phyloP scores from a whole-genome alignment of 1,140 invertebrate genomes.

The Zaprionus inermis region DNA sequence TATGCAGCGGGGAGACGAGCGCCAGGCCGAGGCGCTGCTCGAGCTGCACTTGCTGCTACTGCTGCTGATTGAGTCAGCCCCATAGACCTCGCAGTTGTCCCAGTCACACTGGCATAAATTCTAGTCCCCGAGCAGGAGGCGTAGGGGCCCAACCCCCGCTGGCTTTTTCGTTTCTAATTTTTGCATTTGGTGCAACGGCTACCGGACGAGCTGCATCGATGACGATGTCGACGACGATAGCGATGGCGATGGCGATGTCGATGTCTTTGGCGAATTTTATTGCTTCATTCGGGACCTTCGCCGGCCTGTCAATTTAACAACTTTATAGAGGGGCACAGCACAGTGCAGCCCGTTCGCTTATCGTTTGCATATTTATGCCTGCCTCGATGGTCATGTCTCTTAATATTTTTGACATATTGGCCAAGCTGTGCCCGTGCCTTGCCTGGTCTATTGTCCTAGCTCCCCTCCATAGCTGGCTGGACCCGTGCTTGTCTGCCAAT shows the following conservation, averaged over 20 bases:
- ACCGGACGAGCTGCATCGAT: conserved; percentile 24
- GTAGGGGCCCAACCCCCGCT: conserved; percentile 53
- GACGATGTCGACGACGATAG: background rate
- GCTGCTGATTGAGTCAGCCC: conserved; percentile 24
- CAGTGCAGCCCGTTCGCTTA: conserved; percentile 41
- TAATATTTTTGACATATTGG: conserved; percentile 84
- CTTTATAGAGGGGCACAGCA: conserved; percentile 69
- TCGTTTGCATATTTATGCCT: conserved; percentile 79
- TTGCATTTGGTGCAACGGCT: conserved; percentile 70
- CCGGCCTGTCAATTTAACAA: conserved; percentile 81
- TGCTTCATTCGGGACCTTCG: conserved; percentile 78
- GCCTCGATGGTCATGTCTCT: conserved; percentile 74
- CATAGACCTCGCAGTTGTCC: background rate
- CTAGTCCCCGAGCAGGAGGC: conserved; percentile 35
- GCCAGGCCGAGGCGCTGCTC: conserved; percentile 52
- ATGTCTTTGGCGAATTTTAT: conserved; percentile 77
- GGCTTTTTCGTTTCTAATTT: conserved; percentile 74
- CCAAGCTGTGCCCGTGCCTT: conserved; percentile 35
- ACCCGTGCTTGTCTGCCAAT: background rate
- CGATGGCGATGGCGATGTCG: conserved; percentile 31
- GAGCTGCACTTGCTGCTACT: conserved; percentile 55
- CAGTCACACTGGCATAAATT: conserved; percentile 65
- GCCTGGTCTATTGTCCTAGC: conserved; percentile 19
- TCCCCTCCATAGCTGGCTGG: conserved; percentile 30
- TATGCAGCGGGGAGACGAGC: conserved; percentile 33